Evolutionary conservation across 2,888 invertebrate species (phyloP).

Genomic region (Ypsolopha sequella): DNA sequence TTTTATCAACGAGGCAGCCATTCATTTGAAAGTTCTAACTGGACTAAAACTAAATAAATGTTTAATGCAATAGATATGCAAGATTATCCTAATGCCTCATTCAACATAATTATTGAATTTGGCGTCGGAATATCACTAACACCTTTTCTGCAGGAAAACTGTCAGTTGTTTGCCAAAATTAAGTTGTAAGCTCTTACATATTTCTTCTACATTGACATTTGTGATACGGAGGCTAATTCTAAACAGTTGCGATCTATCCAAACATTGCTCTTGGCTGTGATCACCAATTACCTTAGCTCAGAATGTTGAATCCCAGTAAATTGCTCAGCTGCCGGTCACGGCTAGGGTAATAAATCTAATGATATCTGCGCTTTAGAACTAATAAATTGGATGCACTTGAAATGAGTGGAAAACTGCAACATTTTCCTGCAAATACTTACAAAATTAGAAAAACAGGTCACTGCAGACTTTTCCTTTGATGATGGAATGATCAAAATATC

Average conservation of each 20-base stretch:
- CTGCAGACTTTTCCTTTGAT: too few species aligned
- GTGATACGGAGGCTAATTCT: constrained; percentile 37
- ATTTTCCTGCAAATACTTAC: too few species aligned
- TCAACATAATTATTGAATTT: constrained; percentile 33
- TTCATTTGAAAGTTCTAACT: neutral
- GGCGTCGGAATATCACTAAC: constrained; percentile 29
- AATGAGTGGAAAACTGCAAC: constrained; percentile 2
- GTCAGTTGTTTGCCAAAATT: constrained; percentile 46
- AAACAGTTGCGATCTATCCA: constrained; percentile 18
- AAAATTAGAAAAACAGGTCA: too few species aligned
- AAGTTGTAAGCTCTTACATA: constrained; percentile 27
- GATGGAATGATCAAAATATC: too few species aligned
- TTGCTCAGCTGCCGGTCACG: constrained; percentile 38
- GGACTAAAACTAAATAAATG: neutral
- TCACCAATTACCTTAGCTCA: constrained; percentile 45
- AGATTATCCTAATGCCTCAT: constrained; percentile 16
- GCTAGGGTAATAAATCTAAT: constrained; percentile 38
- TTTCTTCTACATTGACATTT: constrained; percentile 49
- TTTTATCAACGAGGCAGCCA: neutral
- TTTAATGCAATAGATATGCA: neutral
- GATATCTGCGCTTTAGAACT: neutral
- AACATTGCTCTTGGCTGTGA: constrained; percentile 41
- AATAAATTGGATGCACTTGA: constrained; percentile 2
- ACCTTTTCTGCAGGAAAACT: constrained; percentile 31
- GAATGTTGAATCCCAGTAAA: constrained; percentile 37